phyloP scores from a whole-genome alignment of 2,797 vertebrate genomes.

The Sebastes elongatus region DNA sequence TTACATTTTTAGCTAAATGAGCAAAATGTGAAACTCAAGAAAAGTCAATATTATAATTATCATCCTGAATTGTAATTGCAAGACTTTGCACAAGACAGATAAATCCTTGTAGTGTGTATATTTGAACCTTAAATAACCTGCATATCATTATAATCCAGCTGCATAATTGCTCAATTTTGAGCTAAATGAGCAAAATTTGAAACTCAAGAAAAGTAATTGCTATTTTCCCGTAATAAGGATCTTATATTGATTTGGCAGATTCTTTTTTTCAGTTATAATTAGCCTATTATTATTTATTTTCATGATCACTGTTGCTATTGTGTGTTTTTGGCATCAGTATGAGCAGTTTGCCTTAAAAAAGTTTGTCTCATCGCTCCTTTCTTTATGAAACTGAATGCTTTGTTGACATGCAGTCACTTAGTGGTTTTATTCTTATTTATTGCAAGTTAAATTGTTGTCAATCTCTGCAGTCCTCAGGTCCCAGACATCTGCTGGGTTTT shows the following conservation, averaged over 20 bases:
- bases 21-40: background rate
- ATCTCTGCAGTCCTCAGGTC: background rate
- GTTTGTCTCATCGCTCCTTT: background rate
- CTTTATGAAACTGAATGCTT: background rate
- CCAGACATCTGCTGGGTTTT: conserved; percentile 9
- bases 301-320: background rate
- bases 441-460: background rate
- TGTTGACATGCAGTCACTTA: background rate
- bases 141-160: background rate
- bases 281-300: background rate
- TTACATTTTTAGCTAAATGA: background rate
- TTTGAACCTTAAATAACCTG: background rate
- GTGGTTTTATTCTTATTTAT: background rate
- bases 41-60: background rate
- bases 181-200: background rate
- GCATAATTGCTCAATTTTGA: background rate
- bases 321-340: background rate
- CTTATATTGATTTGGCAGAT: background rate
- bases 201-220: background rate
- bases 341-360: background rate
- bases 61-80: too few species aligned
- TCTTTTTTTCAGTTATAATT: background rate
- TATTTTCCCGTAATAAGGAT: too few species aligned
- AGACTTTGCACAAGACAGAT: background rate
- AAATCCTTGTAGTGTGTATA: background rate